phyloP scores from a whole-genome alignment of 2,113 vertebrate genomes.

The Megalops atlanticus region DNA sequence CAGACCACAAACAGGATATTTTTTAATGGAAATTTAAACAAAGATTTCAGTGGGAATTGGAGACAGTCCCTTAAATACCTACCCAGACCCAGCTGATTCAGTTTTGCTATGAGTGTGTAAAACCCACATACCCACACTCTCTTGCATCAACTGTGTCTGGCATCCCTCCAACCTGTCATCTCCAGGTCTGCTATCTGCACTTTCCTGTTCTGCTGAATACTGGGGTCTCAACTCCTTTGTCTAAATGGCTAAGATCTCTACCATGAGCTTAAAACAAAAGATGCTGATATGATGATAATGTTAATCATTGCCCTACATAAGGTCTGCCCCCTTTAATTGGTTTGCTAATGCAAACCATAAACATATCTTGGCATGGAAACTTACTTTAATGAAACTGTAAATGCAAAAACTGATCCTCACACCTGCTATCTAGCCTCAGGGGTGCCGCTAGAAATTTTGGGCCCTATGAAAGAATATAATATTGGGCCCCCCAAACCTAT shows the following conservation, averaged over 20 bases:
- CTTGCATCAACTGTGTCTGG: neutral
- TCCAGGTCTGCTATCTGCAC: neutral
- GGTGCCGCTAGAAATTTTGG: too few relatives aligned
- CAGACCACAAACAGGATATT: neutral
- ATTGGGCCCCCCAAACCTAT: too few relatives aligned
- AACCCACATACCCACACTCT: neutral
- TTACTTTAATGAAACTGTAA: too few relatives aligned
- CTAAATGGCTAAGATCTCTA: too few relatives aligned
- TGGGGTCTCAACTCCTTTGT: neutral
- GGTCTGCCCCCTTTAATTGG: neutral
- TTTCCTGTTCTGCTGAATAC: neutral
- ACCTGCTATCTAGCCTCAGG: too few relatives aligned
- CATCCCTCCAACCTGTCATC: neutral
- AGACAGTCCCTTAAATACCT: neutral
- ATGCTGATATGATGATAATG: neutral
- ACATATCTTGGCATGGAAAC: neutral
- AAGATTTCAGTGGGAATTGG: neutral
- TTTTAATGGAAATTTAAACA: neutral
- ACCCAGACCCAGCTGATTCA: neutral
- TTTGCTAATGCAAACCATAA: neutral
- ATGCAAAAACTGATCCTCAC: too few relatives aligned
- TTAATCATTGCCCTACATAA: neutral
- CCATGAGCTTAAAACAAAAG: too few relatives aligned
- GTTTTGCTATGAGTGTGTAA: neutral
- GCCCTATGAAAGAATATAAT: too few relatives aligned